phyloP scores from a whole-genome alignment of 2,888 invertebrate genomes.

The Fragum sueziense region DNA sequence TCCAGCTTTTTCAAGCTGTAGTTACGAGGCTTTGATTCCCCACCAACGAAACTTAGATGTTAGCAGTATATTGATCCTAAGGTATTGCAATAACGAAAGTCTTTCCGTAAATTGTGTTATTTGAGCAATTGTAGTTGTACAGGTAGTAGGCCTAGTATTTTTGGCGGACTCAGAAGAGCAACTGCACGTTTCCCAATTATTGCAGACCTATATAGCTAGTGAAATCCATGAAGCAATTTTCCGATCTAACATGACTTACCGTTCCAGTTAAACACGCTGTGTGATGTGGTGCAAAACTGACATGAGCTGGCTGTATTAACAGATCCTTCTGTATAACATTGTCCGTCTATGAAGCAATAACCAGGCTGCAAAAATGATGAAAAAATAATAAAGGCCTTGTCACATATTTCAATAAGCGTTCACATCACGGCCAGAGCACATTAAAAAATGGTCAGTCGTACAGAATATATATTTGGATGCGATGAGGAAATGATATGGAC shows the following conservation, averaged over 20 bases:
- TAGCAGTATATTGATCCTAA: too few species aligned
- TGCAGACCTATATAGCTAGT: neutral
- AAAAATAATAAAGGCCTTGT: too few species aligned
- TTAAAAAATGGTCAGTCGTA: too few species aligned
- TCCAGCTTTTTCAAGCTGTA: too few species aligned
- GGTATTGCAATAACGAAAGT: too few species aligned
- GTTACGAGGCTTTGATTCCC: too few species aligned
- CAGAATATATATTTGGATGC: too few species aligned
- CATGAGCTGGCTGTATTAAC: slow-evolving; percentile 2
- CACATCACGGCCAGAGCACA: too few species aligned
- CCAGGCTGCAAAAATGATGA: neutral
- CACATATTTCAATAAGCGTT: too few species aligned
- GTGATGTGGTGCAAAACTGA: slow-evolving; percentile 2
- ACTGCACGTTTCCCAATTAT: neutral
- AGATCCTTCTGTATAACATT: slow-evolving; percentile 11
- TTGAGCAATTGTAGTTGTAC: neutral
- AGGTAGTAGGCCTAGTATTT: neutral
- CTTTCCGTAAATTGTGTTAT: too few species aligned
- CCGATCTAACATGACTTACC: neutral
- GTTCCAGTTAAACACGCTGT: slow-evolving; percentile 14
- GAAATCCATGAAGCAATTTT: neutral
- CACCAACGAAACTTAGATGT: too few species aligned
- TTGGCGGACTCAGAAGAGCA: neutral
- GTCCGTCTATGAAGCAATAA: slow-evolving; percentile 11
- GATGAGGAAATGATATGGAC: too few species aligned